Percentiles rank a stretch among this genome's conserved stretches.
Evolutionary conservation across 2,888 invertebrate species (phyloP).

Genomic region (Diarsia brunnea): DNA sequence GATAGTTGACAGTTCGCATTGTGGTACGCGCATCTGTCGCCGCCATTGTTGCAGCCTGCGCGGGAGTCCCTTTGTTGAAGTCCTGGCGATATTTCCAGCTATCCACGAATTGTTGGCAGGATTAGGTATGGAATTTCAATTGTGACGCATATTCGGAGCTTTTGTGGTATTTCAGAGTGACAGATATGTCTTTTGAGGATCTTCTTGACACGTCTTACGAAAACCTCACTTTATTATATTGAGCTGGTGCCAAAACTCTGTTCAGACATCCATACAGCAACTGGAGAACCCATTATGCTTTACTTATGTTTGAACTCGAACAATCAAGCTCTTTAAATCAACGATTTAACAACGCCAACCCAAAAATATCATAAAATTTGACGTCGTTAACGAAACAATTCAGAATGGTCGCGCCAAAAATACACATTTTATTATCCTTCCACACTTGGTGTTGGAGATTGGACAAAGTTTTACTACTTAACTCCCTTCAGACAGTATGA

Average conservation of each 20-base stretch:
- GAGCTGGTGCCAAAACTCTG: not conserved
- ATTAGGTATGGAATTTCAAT: slow-evolving; percentile 40
- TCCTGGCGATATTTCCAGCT: slow-evolving; percentile 52
- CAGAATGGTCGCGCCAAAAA: slow-evolving; percentile 55
- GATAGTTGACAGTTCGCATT: slow-evolving; percentile 70
- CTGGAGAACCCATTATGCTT: not conserved
- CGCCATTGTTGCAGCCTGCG: slow-evolving; percentile 66
- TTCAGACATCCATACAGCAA: not conserved
- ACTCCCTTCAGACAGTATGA: slow-evolving; percentile 49
- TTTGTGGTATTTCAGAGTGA: slow-evolving; percentile 12
- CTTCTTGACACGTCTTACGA: slow-evolving; percentile 6
- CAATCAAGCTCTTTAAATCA: slow-evolving; percentile 7
- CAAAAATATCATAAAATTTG: slow-evolving; percentile 43
- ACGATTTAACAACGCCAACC: slow-evolving; percentile 20
- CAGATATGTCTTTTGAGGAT: not conserved
- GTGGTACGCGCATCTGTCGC: slow-evolving; percentile 72
- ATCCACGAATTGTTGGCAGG: slow-evolving; percentile 50
- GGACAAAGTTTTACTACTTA: slow-evolving; percentile 38
- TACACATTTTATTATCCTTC: slow-evolving; percentile 51
- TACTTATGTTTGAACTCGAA: not conserved
- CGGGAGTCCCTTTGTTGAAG: slow-evolving; percentile 63
- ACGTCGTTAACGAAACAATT: slow-evolving; percentile 49
- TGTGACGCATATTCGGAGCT: slow-evolving; percentile 15
- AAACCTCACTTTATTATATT: not conserved
- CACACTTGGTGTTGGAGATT: slow-evolving; percentile 36